Base-by-base conservation (phyloP, 2,113 vertebrate species). In the Dasyurus viverrinus region DNA sequence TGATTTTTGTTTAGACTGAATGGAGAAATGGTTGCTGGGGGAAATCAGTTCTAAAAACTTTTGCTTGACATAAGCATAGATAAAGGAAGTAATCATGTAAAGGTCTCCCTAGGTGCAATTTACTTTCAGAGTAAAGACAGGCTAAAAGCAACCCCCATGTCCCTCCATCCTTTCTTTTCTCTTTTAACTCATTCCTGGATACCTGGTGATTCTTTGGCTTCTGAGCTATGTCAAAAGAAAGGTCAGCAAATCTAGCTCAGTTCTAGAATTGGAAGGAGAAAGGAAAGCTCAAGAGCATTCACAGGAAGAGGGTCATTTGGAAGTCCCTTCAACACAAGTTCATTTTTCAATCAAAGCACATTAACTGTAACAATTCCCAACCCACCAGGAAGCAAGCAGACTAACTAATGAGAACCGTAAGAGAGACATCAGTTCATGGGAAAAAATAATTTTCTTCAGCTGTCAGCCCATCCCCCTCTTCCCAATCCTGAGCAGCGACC, bases 281-380 rank as follows among this genome's bases (percentile, higher is more conserved):
- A 68, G 3, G 6, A 90, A 46, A 48, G 23, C 47, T 23, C 89
- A 30, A 90, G 2, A 89, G 46, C 53, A 60, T 53, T 22, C 47
- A 0, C 42, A 94, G 84, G n/a, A 68, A 90, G 94, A 53, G 68
- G 24, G 53, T 90, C 30, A 94, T 89, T 89, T 90, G 48, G 10
- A 94, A 93, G 53, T 55, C 54, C 60, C 76, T 53, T 9, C 47
- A 95, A 47, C 53, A 96, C 93, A 47, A 96, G 27, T 8, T 90
- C 93, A 97, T 97, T 97, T 94, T 95, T 89, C 93, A 93, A 9
- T 96, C 93, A 92, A 94, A 96, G 10, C 50, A 9, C 90, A 89
- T 94, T 92, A 93, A 90, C 0, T 92, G 25, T 55, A 94, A 96
- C 68, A 96, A 91, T 68, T 96, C 68, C 91, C 89, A 92, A 60